Base-by-base conservation (phyloP, 2,797 vertebrate species). In the Neoniphon sammara region DNA sequence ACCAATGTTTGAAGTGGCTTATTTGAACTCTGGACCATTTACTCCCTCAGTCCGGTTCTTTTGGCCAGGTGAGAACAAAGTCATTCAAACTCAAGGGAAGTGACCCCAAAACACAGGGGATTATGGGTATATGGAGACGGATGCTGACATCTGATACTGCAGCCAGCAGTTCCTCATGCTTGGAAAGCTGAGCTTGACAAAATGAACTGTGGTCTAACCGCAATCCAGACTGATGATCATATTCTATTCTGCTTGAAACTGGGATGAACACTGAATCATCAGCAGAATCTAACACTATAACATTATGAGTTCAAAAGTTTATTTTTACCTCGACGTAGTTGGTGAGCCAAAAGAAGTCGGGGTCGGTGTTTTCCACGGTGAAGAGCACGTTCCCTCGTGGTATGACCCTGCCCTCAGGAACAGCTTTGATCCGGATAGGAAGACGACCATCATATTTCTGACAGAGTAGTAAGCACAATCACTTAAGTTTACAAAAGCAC, bases 331-430 rank as follows among this genome's bases (percentile, higher is more conserved):
- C 94, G 20, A 94, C 90, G 77, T 93, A 94, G 88, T 94, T 95
- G 54, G 94, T 92, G 75, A 95, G 91, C 94, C 94, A 95, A 89
- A 85, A 94, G 82, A 94, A 94, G 30, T 85, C 84, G 1, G 93
- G 91, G 79, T 95, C 94, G 0, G 94, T 95, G 85, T 95, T 95
- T 80, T 95, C 94, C 75, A 95, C 94, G 0, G 94, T 95, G 86
- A 95, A 95, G 39, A 95, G 92, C 39, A 94, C 94, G 4, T 95
- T 95, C 11, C 94, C 94, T 69, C 92, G 85, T 0, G 94, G 93
- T 71, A 95, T 84, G 54, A 95, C 88, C 73, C 69, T 91, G 1
- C 94, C 94, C 83, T 94, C 94, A 0, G 94, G 93, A 44, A 95
- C 83, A 0, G 94, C 94, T 89, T 95, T 95, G 80, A 95, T 94